phyloP scores from a whole-genome alignment of 2,888 invertebrate species.

The Sesia bembeciformis region DNA sequence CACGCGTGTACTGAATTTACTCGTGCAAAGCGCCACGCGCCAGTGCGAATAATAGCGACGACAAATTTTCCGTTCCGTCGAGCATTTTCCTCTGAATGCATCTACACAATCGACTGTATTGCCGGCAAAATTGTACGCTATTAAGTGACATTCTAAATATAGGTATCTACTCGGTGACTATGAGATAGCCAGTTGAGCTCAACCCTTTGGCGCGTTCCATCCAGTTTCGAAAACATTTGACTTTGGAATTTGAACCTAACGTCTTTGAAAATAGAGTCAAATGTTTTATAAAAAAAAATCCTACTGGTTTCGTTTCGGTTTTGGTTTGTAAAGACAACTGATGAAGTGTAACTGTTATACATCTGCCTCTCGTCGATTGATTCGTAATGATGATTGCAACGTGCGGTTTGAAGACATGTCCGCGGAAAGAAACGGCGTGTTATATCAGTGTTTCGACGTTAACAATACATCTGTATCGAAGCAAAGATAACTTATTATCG shows the following conservation, averaged over 20 bases:
- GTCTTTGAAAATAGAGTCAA: background rate
- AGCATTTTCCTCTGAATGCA: constrained; percentile 70
- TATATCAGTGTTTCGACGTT: constrained; percentile 48
- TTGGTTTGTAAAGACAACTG: constrained; percentile 17
- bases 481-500: constrained; percentile 46
- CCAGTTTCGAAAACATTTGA: constrained; percentile 12
- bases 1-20: constrained; percentile 57
- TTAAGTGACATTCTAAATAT: constrained; percentile 71
- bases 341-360: constrained; percentile 59
- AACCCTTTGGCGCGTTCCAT: constrained; percentile 40
- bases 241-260: background rate
- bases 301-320: background rate
- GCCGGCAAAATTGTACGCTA: constrained; percentile 65
- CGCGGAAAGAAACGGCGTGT: constrained; percentile 40
- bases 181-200: constrained; percentile 39
- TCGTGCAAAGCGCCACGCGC: constrained; percentile 58
- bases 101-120: constrained; percentile 64
- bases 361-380: constrained; percentile 53
- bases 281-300: background rate
- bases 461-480: constrained; percentile 42
- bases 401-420: constrained; percentile 47
- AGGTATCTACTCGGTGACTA: constrained; percentile 50
- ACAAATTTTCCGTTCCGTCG: constrained; percentile 69
- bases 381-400: constrained; percentile 46
- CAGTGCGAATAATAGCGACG: constrained; percentile 64